These are phyloP conservation scores for Sinhomidia bicolor DNA, from an alignment of 2,888 invertebrate species.

Conservation along the genomic window DNA sequence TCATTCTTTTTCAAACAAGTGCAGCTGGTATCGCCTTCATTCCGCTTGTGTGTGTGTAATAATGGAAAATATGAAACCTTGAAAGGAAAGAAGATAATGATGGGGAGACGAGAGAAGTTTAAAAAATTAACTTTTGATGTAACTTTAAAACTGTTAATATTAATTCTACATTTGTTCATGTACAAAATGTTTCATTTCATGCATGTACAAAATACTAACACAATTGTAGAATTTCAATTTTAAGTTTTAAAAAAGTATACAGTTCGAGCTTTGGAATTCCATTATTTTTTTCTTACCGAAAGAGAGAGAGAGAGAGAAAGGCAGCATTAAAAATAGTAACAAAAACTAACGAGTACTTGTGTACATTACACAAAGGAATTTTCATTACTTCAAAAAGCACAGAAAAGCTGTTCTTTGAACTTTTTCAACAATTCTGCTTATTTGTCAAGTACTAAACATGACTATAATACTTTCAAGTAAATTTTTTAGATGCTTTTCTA, in stretches of 20 bases:
- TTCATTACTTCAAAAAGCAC: background rate
- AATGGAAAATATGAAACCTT: no score
- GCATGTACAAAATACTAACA: no score
- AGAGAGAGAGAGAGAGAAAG: background rate
- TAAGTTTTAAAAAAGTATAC: no score
- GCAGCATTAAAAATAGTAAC: background rate
- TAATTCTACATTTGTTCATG: no score
- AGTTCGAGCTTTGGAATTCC: background rate
- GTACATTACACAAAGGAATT: slow-evolving; percentile 25
- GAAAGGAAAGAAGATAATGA: no score
- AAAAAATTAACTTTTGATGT: background rate
- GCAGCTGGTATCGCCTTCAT: slow-evolving; percentile 53
- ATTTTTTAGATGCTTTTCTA: background rate
- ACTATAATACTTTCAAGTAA: background rate
- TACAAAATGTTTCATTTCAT: no score
- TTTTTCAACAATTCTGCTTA: slow-evolving; percentile 9
- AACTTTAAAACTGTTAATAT: no score
- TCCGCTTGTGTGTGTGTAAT: background rate
- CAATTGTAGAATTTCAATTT: no score
- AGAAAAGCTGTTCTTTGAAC: slow-evolving; percentile 7
- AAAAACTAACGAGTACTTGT: background rate
- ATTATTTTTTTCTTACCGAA: background rate
- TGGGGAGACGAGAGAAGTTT: background rate
- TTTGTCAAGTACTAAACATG: background rate
- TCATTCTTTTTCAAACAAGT: slow-evolving; percentile 43